Evolutionary conservation across 2,113 vertebrate species (phyloP).

Genomic region (Apus apus): DNA sequence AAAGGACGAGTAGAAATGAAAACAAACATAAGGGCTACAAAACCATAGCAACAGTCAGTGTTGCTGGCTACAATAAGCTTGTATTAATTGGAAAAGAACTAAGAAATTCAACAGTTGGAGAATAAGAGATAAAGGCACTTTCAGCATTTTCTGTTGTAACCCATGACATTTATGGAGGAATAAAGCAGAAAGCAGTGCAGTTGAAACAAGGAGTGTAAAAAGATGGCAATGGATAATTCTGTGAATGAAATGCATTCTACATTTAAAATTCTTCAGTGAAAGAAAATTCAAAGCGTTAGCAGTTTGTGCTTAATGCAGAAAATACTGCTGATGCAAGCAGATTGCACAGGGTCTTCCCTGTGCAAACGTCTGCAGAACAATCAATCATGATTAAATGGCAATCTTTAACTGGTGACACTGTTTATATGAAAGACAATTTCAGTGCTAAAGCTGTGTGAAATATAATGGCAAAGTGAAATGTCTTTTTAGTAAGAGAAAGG

Average conservation of each 20-base stretch:
- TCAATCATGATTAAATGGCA: not conserved
- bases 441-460: not conserved
- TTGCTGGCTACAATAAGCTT: conserved; percentile 35
- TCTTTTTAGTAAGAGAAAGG: not conserved
- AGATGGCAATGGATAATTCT: not conserved
- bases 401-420: not conserved
- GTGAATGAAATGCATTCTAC: not conserved
- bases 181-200: not conserved
- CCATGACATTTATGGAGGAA: conserved; percentile 7
- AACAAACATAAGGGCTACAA: conserved; percentile 22
- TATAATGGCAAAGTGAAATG: not conserved
- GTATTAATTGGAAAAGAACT: conserved; percentile 49
- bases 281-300: not conserved
- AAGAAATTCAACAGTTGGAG: not conserved
- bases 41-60: conserved; percentile 47
- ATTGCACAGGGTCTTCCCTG: not conserved
- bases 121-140: conserved; percentile 46
- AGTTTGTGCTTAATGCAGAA: not conserved
- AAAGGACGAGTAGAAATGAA: not conserved
- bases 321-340: not conserved
- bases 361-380: not conserved
- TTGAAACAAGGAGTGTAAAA: not conserved
- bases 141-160: conserved; percentile 13
- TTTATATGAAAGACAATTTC: not conserved
- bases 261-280: not conserved